Evolutionary conservation across 2,113 vertebrate genomes (phyloP).

Genomic region (Noctilio leporinus): DNA sequence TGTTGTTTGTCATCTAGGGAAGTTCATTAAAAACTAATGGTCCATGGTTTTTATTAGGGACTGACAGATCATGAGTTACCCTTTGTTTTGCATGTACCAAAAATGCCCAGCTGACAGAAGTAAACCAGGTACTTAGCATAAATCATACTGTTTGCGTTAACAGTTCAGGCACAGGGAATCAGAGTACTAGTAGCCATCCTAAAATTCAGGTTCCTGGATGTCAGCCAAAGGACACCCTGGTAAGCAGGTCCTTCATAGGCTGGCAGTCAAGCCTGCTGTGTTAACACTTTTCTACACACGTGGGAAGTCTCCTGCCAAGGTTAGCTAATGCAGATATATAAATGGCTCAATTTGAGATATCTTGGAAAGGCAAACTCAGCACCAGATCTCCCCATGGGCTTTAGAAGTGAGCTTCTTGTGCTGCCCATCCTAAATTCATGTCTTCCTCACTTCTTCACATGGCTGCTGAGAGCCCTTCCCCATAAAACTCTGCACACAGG

Average conservation of each 20-base stretch:
- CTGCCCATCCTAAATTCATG: not conserved
- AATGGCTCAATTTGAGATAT: not conserved
- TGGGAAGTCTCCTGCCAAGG: not conserved
- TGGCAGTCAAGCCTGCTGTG: not conserved
- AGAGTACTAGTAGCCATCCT: not conserved
- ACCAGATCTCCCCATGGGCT: fast-evolving
- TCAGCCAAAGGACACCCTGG: not conserved
- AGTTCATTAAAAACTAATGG: not conserved
- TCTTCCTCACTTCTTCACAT: not conserved
- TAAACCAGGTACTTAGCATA: not conserved
- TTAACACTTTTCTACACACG: not conserved
- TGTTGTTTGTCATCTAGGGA: not conserved
- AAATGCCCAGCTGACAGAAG: not conserved
- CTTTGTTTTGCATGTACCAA: not conserved
- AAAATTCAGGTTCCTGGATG: not conserved
- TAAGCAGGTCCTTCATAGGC: not conserved
- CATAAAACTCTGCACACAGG: not conserved
- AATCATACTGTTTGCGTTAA: not conserved
- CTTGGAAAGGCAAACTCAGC: not conserved
- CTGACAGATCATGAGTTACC: not conserved
- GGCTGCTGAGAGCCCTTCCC: not conserved
- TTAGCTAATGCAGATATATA: not conserved
- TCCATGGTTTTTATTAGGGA: not conserved
- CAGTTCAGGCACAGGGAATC: not conserved
- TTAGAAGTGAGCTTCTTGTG: not conserved